Evolutionary conservation across 2,797 vertebrate species (phyloP).

Genomic region (Bovichtus variegatus): DNA sequence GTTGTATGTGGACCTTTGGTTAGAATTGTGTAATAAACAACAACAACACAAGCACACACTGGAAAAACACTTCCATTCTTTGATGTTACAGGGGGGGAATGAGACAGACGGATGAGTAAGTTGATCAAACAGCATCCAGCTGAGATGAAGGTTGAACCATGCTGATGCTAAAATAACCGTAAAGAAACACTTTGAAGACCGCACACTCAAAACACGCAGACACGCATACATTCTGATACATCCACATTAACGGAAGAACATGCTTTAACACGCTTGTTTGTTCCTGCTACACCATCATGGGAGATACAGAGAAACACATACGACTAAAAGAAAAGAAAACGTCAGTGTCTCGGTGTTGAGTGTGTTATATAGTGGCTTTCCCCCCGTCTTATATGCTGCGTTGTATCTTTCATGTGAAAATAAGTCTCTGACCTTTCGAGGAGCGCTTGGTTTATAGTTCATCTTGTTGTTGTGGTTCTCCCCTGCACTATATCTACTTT

Average conservation of each 20-base stretch:
- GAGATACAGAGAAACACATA: not conserved
- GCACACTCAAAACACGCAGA: not conserved
- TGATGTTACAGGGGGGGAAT: constrained; percentile 43
- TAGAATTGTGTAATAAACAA: constrained; percentile 20
- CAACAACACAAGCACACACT: constrained; percentile 9
- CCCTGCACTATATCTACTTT: not conserved
- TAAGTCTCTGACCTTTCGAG: constrained; percentile 27
- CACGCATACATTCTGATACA: not conserved
- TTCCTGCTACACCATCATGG: not conserved
- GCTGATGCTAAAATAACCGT: constrained; percentile 34
- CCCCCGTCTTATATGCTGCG: not conserved
- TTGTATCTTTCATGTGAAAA: constrained; percentile 25
- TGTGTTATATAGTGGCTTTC: not conserved
- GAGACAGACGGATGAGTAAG: constrained; percentile 36
- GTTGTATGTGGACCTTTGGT: constrained; percentile 6
- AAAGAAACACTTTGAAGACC: constrained; percentile 38
- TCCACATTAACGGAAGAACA: not conserved
- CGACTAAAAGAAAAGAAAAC: not conserved
- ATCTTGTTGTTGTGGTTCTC: constrained; percentile 2
- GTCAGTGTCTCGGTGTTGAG: not conserved
- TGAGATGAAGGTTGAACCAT: constrained; percentile 59
- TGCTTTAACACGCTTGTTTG: not conserved
- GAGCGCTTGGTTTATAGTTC: not conserved
- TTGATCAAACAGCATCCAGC: constrained; percentile 66
- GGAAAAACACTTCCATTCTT: constrained; percentile 36